Percentiles rank a stretch among this genome's conserved stretches.
Conservation (phyloP, 2,888 invertebrate species). For the Drosophila pseudotakahashii region DNA sequence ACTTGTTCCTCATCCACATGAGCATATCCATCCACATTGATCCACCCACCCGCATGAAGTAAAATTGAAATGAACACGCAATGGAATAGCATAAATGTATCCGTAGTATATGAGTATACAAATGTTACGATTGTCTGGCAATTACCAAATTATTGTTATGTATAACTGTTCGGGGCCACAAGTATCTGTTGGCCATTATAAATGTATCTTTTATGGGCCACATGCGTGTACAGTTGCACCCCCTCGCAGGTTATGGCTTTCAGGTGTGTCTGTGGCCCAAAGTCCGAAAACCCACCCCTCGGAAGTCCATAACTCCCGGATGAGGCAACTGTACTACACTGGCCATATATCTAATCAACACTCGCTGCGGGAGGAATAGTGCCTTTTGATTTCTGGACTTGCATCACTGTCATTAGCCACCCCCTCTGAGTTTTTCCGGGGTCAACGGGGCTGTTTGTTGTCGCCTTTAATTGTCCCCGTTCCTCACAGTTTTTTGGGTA, state of each 20-base stretch:
- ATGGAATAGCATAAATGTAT: slow-evolving; percentile 43
- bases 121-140: slow-evolving; percentile 77
- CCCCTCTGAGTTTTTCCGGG: slow-evolving; percentile 45
- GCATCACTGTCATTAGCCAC: slow-evolving; percentile 72
- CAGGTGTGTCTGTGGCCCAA: slow-evolving; percentile 59
- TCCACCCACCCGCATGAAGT: slow-evolving; percentile 56
- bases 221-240: slow-evolving; percentile 64
- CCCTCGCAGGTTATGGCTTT: slow-evolving; percentile 68
- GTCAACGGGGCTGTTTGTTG: slow-evolving; percentile 70
- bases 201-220: slow-evolving; percentile 65
- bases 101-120: slow-evolving; percentile 41
- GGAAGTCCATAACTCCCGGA: slow-evolving; percentile 57
- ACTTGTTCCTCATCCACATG: slow-evolving; percentile 55
- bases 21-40: slow-evolving; percentile 15
- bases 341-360: slow-evolving; percentile 56
- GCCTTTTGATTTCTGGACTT: slow-evolving; percentile 74
- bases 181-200: slow-evolving; percentile 67
- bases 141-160: slow-evolving; percentile 79
- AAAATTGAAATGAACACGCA: slow-evolving; percentile 75
- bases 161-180: slow-evolving; percentile 61
- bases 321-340: slow-evolving; percentile 65
- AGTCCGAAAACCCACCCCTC: slow-evolving; percentile 51
- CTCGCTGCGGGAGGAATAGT: slow-evolving; percentile 60
- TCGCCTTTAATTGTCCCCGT: slow-evolving; percentile 73
- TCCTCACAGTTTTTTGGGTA: slow-evolving; percentile 49